Conservation (phyloP, 2,888 invertebrate genomes). For the Pterostichus madidus region DNA sequence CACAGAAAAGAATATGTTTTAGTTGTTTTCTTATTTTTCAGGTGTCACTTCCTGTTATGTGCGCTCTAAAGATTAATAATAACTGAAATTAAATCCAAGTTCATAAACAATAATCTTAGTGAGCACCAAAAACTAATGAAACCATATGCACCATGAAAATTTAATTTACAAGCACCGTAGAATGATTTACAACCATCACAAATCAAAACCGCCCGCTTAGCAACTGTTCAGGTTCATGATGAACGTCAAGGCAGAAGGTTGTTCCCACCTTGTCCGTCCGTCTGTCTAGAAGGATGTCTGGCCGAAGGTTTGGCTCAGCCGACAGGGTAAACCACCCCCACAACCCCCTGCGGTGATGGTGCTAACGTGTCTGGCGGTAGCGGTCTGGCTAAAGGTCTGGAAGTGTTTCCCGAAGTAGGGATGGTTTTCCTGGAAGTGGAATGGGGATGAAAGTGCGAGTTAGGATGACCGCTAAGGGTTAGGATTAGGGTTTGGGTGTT, state of each 20-base stretch:
- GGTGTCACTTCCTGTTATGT: too few species aligned
- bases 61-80: too few species aligned
- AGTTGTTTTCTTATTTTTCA: too few species aligned
- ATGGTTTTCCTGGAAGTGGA: background rate
- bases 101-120: too few species aligned
- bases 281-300: background rate
- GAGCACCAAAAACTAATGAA: too few species aligned
- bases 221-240: background rate
- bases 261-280: background rate
- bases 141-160: too few species aligned
- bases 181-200: too few species aligned
- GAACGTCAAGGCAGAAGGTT: background rate
- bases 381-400: background rate
- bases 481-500: background rate
- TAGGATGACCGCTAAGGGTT: background rate
- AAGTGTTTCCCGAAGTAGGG: background rate
- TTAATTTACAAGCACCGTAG: too few species aligned
- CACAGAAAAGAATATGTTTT: too few species aligned
- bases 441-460: background rate
- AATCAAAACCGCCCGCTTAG: background rate
- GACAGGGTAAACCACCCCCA: background rate
- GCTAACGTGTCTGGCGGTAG: background rate
- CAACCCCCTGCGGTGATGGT: background rate
- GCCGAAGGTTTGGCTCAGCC: background rate
- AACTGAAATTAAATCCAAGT: too few species aligned